These are phyloP conservation scores for Exaiptasia diaphana DNA, from an alignment of 64 coral and sea anemone species.

Conservation along the genomic window DNA sequence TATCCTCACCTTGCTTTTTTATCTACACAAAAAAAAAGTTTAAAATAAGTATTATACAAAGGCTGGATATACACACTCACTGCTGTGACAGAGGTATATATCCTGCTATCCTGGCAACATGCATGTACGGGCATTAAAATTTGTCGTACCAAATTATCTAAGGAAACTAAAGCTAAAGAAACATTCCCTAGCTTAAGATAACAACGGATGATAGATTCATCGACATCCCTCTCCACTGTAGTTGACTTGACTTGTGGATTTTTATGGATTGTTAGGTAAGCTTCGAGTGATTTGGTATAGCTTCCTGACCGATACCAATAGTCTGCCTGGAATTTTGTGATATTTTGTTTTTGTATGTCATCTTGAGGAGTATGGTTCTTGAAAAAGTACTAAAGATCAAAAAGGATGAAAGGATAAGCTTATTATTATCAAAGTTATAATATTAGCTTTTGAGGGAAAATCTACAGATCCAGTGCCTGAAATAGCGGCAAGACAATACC, in stretches of 20 bases:
- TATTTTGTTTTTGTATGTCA: constrained; percentile 51
- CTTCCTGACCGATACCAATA: constrained; percentile 14
- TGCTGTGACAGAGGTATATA: too few species aligned
- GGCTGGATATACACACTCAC: too few species aligned
- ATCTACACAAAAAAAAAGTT: background rate
- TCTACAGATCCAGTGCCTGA: too few species aligned
- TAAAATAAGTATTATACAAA: background rate
- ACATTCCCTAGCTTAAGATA: constrained; percentile 68
- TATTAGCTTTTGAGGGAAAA: too few species aligned
- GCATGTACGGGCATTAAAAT: too few species aligned
- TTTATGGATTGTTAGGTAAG: constrained; percentile 31
- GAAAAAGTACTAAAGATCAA: constrained; percentile 50
- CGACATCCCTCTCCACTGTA: constrained; percentile 58
- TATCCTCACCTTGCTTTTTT: constrained; percentile 6
- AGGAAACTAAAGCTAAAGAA: too few species aligned
- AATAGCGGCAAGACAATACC: too few species aligned
- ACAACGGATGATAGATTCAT: constrained; percentile 61
- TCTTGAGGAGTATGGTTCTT: constrained; percentile 2
- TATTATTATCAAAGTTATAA: too few species aligned
- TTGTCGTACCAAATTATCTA: too few species aligned
- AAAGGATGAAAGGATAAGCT: background rate
- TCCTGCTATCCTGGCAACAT: too few species aligned
- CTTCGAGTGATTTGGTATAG: constrained; percentile 20
- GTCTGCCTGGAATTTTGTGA: constrained; percentile 69
- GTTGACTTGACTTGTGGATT: constrained; percentile 15